Percentiles rank a stretch among this genome's conserved stretches.
These are phyloP conservation scores for Tragopan temminckii DNA, from an alignment of 2,797 vertebrate genomes.

Conservation along the genomic window DNA sequence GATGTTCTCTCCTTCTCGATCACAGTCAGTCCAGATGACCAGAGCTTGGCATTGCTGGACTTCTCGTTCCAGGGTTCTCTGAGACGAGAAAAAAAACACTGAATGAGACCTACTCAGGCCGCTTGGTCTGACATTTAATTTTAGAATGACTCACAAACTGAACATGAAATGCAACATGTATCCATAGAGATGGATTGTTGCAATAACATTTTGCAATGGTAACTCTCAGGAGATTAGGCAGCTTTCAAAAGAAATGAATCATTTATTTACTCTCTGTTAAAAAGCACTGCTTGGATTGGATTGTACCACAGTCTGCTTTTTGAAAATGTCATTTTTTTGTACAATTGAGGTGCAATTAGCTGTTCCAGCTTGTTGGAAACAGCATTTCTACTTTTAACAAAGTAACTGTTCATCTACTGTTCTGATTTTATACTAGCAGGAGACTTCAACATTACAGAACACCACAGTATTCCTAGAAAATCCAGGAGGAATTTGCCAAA, in stretches of 20 bases:
- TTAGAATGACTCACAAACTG: conserved; percentile 12
- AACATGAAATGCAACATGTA: background rate
- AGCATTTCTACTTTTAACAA: background rate
- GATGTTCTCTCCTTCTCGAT: conserved; percentile 97
- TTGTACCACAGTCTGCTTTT: background rate
- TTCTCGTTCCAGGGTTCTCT: conserved; percentile 95
- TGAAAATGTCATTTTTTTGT: background rate
- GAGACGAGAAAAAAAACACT: background rate
- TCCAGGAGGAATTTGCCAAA: background rate
- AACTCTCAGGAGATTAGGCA: background rate
- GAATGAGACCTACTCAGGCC: background rate
- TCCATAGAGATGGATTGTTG: conserved; percentile 45
- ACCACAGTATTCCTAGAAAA: background rate
- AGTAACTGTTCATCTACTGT: background rate
- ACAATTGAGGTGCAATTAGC: background rate
- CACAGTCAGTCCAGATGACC: conserved; percentile 98
- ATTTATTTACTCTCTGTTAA: conserved; percentile 26
- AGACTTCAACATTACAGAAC: background rate
- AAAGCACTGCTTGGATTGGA: background rate
- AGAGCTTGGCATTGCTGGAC: conserved; percentile 91
- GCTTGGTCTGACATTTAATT: background rate
- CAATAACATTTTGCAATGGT: conserved; percentile 13
- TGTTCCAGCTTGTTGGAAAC: background rate
- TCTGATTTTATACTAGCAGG: background rate
- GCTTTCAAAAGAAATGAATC: conserved; percentile 32